A percentile compares a stretch with the other conserved stretches of the same genome.
These are phyloP conservation scores for Mesocricetus auratus DNA, from an alignment of 2,113 vertebrate species.

Conservation along the genomic window DNA sequence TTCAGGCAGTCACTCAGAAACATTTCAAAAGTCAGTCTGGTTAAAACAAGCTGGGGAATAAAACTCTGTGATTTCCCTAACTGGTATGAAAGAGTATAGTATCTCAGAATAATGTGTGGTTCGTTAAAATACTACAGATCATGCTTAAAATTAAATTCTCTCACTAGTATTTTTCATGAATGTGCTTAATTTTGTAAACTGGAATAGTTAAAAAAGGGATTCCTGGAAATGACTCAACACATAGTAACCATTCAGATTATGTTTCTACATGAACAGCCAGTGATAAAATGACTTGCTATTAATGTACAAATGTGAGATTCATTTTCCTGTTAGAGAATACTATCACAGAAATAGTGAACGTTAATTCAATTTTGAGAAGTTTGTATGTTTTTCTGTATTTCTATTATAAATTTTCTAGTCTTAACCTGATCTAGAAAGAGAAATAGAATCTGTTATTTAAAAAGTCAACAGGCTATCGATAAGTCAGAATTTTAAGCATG, in stretches of 20 bases:
- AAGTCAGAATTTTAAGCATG: neutral
- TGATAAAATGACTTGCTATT: conserved; percentile 72
- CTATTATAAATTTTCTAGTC: neutral
- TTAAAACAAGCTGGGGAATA: neutral
- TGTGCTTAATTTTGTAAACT: conserved; percentile 58
- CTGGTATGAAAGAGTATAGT: conserved; percentile 2
- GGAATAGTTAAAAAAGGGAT: conserved; percentile 76
- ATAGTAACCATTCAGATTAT: conserved; percentile 72
- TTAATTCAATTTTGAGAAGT: conserved; percentile 69
- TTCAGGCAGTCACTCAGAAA: conserved; percentile 33
- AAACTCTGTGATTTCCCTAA: neutral
- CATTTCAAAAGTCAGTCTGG: conserved; percentile 25
- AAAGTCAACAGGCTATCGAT: neutral
- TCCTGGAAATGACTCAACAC: conserved; percentile 81
- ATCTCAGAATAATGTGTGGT: conserved; percentile 59
- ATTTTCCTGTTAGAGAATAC: conserved; percentile 69
- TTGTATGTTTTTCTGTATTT: neutral
- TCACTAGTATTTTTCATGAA: conserved; percentile 38
- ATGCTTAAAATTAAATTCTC: conserved; percentile 63
- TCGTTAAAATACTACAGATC: conserved; percentile 79
- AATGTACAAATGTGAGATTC: conserved; percentile 74
- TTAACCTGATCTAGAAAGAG: neutral
- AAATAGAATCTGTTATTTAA: conserved; percentile 1
- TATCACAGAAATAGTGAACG: conserved; percentile 41
- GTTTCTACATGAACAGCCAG: conserved; percentile 69